Conservation (phyloP, 2,888 invertebrate genomes). For the Amiota minor region DNA sequence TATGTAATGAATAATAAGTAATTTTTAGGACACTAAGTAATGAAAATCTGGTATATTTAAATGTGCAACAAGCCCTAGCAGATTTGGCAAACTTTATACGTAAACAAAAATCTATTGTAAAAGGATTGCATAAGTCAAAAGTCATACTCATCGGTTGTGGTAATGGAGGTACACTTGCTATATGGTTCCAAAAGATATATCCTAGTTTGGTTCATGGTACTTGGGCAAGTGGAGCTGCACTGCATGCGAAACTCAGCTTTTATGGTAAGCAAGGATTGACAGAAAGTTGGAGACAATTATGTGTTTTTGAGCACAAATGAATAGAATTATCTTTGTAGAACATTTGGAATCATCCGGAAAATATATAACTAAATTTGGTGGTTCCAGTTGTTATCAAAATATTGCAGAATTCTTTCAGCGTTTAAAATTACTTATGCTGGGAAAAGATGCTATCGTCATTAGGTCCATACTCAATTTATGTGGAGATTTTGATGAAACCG, state of each 20-base stretch:
- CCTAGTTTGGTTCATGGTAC: slow-evolving; percentile 77
- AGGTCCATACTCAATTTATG: neutral
- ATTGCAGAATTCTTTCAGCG: neutral
- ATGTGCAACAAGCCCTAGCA: slow-evolving; percentile 78
- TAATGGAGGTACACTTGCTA: slow-evolving; percentile 78
- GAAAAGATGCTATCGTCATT: neutral
- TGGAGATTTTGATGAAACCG: neutral
- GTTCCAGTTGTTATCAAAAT: neutral
- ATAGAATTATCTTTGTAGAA: neutral
- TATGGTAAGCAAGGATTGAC: slow-evolving; percentile 50
- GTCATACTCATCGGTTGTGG: slow-evolving; percentile 78
- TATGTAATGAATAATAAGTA: no score
- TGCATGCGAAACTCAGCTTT: slow-evolving; percentile 77
- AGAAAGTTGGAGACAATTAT: no score
- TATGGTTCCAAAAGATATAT: slow-evolving; percentile 78
- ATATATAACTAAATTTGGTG: neutral
- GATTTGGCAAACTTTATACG: slow-evolving; percentile 78
- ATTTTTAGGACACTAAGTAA: slow-evolving; percentile 45
- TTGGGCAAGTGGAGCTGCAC: slow-evolving; percentile 79
- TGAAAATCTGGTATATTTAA: slow-evolving; percentile 77
- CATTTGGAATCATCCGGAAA: neutral
- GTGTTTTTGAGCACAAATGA: no score
- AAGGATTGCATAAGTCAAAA: slow-evolving; percentile 63
- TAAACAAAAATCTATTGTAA: slow-evolving; percentile 52
- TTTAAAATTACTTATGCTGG: neutral